Conservation (phyloP, 2,888 invertebrate genomes). For the Pristionchus fissidentatus region DNA sequence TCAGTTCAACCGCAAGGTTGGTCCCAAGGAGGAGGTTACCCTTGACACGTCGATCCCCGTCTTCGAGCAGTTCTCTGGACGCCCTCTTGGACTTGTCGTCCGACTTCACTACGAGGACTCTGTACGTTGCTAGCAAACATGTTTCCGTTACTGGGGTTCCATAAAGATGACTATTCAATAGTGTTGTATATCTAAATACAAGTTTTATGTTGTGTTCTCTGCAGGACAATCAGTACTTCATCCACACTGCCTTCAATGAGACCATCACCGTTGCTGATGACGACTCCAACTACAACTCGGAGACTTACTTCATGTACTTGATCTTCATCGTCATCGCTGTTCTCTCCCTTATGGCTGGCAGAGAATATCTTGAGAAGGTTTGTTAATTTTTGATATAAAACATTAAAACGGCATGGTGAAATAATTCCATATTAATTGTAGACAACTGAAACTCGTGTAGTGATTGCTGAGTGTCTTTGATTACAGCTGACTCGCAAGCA, state of each 20-base stretch:
- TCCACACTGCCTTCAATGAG: slow-evolving; percentile 96
- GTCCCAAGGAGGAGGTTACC: slow-evolving; percentile 92
- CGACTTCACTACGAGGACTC: slow-evolving; percentile 74
- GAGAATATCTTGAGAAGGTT: slow-evolving; percentile 75
- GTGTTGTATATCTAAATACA: too few relatives aligned
- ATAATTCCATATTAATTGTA: background rate
- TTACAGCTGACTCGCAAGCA: slow-evolving; percentile 71
- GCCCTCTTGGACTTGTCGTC: slow-evolving; percentile 95
- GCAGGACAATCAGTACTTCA: slow-evolving; percentile 82
- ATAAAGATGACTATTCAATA: background rate
- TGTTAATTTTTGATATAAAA: background rate
- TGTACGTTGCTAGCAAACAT: slow-evolving; percentile 54
- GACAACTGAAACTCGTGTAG: background rate
- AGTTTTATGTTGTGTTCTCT: background rate
- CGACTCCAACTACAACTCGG: slow-evolving; percentile 96
- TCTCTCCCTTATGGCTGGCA: slow-evolving; percentile 83
- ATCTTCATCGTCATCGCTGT: slow-evolving; percentile 92
- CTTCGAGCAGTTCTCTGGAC: slow-evolving; percentile 94
- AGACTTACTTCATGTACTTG: slow-evolving; percentile 94
- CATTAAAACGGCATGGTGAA: background rate
- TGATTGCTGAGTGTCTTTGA: slow-evolving; percentile 33
- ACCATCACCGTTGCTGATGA: slow-evolving; percentile 95
- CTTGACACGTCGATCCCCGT: slow-evolving; percentile 94
- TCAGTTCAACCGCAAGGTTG: slow-evolving; percentile 88
- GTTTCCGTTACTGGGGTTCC: too few relatives aligned